phyloP scores from a whole-genome alignment of 92 coral and sea anemone genomes.

The Epizoanthus rinbou region DNA sequence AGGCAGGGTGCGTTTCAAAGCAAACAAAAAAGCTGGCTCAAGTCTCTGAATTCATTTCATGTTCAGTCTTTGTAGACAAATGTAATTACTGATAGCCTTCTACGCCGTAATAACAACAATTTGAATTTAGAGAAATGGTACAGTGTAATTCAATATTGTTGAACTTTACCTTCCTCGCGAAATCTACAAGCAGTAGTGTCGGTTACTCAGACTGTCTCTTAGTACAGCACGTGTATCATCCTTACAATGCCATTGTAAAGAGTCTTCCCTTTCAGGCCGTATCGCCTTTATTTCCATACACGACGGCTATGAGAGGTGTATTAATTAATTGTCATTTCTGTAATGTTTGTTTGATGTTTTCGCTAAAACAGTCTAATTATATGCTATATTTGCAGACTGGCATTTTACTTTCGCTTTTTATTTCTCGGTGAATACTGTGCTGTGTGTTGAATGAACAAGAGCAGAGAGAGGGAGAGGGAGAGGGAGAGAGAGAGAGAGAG shows the following conservation, averaged over 20 bases:
- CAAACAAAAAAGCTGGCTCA: background rate
- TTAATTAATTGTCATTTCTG: constrained; percentile 17
- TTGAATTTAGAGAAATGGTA: background rate
- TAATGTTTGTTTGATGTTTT: background rate
- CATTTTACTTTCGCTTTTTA: no score
- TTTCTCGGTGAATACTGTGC: no score
- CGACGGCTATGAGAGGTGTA: constrained; percentile 13
- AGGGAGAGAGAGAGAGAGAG: no score
- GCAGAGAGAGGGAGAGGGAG: no score
- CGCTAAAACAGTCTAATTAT: background rate
- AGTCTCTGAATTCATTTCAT: constrained; percentile 1
- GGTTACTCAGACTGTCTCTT: constrained; percentile 61
- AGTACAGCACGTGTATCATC: constrained; percentile 80
- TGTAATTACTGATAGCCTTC: constrained; percentile 4
- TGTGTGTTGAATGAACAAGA: no score
- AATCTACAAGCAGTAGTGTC: background rate
- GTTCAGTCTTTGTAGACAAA: constrained; percentile 1
- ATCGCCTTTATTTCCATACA: constrained; percentile 6
- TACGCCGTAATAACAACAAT: background rate
- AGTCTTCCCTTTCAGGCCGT: constrained; percentile 17
- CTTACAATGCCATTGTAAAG: constrained; percentile 64
- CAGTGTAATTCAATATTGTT: constrained; percentile 5
- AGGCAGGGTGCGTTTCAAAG: background rate
- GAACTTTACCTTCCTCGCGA: background rate
- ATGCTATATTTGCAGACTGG: background rate